Evolutionary conservation across 2,113 vertebrate genomes (phyloP), one percentile per base, ranked within the genome.

Genomic region (Toxostoma redivivum): DNA sequence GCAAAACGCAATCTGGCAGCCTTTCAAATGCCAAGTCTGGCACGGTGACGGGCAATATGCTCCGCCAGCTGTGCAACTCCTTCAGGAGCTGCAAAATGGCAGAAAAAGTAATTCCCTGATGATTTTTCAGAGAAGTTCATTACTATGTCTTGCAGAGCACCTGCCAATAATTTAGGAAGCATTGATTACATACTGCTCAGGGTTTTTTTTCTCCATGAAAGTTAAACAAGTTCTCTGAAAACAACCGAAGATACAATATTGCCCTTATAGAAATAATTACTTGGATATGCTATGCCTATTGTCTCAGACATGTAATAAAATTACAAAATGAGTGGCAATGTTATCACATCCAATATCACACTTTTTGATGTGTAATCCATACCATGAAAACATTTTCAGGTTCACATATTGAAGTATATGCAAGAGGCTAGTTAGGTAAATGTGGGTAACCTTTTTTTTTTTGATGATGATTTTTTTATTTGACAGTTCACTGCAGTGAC

Each of bases 51-150:
- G 77, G 72, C 94, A 97, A 92, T 86, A 90, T 93, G 92, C 53
- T 95, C 90, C 9, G 65, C 90, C 95, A 95, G 94, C 92, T 94
- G 82, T 78, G 93, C 85, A 81, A 48, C 60, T 95, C 73, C 94
- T 92, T 60, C 79, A 67, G 66, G 67, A 94, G 64, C 82, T 71
- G 54, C 57, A 81, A 53, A 70, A 78, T 6, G 0, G 38, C 40
- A 80, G 22, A 37, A 81, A 81, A 90, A 73, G 35, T 5, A 61
- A 82, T 47, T 67, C 54, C 81, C 66, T 62, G 33, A 37, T 69
- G 67, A 60, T 74, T 92, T 89, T 78, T 60, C 45, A 78, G 56
- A 51, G 27, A 5, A 80, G n/a, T n/a, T 94, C 62, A 24, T 38
- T 76, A 88, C 25, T 56, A 38, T 11, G 27, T 28, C 44, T 82